phyloP scores from a whole-genome alignment of 2,797 vertebrate species.

The Pipistrellus kuhlii region DNA sequence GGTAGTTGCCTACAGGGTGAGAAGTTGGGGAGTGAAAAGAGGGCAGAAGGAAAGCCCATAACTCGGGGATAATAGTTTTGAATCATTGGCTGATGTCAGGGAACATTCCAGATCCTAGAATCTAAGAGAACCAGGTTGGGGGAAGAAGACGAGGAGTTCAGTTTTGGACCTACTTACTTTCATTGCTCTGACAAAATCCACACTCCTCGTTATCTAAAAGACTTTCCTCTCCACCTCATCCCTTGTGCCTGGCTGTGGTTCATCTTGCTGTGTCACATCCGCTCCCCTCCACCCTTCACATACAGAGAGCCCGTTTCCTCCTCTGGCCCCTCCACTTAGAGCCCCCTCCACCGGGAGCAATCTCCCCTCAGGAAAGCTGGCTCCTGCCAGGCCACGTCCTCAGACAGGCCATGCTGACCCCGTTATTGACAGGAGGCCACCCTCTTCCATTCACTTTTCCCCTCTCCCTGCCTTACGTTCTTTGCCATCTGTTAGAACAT shows the following conservation, averaged over 20 bases:
- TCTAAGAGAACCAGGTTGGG: not conserved
- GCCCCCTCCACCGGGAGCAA: not conserved
- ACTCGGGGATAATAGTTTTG: not conserved
- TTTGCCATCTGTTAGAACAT: not conserved
- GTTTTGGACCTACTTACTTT: not conserved
- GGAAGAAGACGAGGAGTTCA: not conserved
- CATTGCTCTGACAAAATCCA: not conserved
- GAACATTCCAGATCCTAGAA: not conserved
- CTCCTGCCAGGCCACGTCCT: not conserved
- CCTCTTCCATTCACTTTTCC: not conserved
- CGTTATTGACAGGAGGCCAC: not conserved
- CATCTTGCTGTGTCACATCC: too few relatives aligned
- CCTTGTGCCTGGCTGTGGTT: rapidly evolving
- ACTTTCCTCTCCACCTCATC: not conserved
- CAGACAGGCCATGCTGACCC: not conserved
- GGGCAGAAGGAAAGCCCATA: not conserved
- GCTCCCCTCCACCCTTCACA: not conserved
- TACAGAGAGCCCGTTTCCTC: not conserved
- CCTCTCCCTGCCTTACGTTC: not conserved
- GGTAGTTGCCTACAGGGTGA: not conserved
- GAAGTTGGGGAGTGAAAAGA: not conserved
- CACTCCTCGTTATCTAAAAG: not conserved
- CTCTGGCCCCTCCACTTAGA: not conserved
- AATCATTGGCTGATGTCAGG: not conserved
- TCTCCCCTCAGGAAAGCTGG: not conserved